These are phyloP conservation scores for Ardeotis arabs DNA, from an alignment of 2,113 vertebrate genomes.

Conservation along the genomic window DNA sequence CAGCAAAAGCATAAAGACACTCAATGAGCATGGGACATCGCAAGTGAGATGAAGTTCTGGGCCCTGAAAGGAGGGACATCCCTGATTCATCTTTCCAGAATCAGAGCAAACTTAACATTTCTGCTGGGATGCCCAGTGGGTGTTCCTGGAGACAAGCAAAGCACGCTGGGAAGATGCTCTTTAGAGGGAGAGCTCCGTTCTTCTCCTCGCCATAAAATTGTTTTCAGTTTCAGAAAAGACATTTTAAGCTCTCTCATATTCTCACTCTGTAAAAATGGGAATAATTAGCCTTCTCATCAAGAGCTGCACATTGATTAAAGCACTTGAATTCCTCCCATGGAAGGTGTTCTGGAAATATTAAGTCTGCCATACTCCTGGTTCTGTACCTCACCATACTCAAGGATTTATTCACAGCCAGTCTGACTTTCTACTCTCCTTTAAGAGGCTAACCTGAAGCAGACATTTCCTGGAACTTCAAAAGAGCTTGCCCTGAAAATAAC, in stretches of 20 bases:
- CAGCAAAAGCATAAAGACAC: not conserved
- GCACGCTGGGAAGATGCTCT: rapidly evolving
- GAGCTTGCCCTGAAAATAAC: not conserved
- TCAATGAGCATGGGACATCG: rapidly evolving
- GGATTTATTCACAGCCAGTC: not conserved
- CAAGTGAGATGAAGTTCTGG: not conserved
- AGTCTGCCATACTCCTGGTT: not conserved
- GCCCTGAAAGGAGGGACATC: not conserved
- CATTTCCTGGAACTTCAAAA: not conserved
- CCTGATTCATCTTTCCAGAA: not conserved
- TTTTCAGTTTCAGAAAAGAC: not conserved
- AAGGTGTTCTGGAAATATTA: not conserved
- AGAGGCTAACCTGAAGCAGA: not conserved
- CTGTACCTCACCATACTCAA: not conserved
- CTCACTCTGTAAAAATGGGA: not conserved
- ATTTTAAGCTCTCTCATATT: not conserved
- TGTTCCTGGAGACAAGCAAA: not conserved
- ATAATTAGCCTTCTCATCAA: not conserved
- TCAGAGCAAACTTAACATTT: not conserved
- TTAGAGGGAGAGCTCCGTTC: not conserved
- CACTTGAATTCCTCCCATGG: not conserved
- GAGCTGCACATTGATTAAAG: not conserved
- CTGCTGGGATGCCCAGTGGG: not conserved
- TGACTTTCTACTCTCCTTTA: not conserved
- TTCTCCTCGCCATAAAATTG: not conserved